Evolutionary conservation across 2,888 invertebrate genomes (phyloP).

Genomic region (Beris morrisii): DNA sequence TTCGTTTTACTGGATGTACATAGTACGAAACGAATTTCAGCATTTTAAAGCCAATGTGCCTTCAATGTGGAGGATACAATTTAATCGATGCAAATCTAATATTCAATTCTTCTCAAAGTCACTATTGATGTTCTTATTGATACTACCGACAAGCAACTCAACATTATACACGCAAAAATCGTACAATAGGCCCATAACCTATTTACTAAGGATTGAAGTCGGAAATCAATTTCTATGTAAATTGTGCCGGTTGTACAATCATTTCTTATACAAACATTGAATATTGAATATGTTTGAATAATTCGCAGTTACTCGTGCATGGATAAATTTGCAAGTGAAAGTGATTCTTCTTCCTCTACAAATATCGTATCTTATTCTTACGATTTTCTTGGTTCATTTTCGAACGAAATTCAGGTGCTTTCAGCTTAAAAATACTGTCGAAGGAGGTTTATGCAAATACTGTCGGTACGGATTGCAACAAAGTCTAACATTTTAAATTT

Average conservation of each 20-base stretch:
- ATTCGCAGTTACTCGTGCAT: conserved; percentile 10
- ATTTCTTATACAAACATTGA: conserved; percentile 1
- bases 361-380: neutral
- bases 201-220: conserved; percentile 19
- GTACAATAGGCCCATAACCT: conserved; percentile 2
- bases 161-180: too few relatives aligned
- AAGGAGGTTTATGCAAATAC: neutral
- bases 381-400: conserved; percentile 11
- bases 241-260: conserved; percentile 17
- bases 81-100: too few relatives aligned
- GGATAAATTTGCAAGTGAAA: conserved; percentile 28
- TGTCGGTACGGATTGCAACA: neutral
- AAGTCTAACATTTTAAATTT: neutral
- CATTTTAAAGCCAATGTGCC: too few relatives aligned
- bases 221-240: conserved; percentile 30
- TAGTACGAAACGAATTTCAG: too few relatives aligned
- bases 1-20: too few relatives aligned
- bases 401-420: too few relatives aligned
- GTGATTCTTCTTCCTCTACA: conserved; percentile 20
- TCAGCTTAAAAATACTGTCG: neutral
- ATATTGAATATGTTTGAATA: conserved; percentile 24
- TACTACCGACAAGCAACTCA: too few relatives aligned
- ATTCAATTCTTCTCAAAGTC: too few relatives aligned
- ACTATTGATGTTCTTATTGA: too few relatives aligned
- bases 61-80: too few relatives aligned